These are phyloP conservation scores for Drosophila lacicola DNA, from an alignment of 2,888 invertebrate species.

Conservation along the genomic window DNA sequence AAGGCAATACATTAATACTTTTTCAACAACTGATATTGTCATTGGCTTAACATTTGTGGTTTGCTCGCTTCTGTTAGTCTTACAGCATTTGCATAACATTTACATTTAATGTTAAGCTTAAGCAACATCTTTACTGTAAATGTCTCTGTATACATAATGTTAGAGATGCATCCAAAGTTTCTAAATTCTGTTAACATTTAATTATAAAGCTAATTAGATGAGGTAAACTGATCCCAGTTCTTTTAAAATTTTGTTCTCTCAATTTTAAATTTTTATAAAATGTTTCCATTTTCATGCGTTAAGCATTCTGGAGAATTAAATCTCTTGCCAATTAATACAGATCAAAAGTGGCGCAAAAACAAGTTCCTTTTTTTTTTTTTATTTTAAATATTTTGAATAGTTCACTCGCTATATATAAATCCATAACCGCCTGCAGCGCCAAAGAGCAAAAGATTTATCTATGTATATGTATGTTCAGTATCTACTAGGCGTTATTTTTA, in stretches of 20 bases:
- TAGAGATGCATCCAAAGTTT: too few species aligned
- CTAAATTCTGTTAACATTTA: too few species aligned
- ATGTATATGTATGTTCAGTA: constrained; percentile 18
- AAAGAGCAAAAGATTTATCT: constrained; percentile 38
- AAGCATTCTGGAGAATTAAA: constrained; percentile 36
- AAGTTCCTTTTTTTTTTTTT: constrained; percentile 11
- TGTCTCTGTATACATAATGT: too few species aligned
- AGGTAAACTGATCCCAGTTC: not conserved
- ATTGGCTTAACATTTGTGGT: not conserved
- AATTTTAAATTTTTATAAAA: not conserved
- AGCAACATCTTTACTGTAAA: too few species aligned
- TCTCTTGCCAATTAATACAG: constrained; percentile 21
- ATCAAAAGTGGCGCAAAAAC: constrained; percentile 33
- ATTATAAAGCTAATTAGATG: too few species aligned
- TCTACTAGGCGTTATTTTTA: constrained; percentile 63
- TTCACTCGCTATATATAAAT: constrained; percentile 40
- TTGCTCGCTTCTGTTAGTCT: too few species aligned
- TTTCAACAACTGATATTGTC: not conserved
- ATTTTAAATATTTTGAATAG: constrained; percentile 41
- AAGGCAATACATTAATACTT: too few species aligned
- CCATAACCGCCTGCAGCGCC: constrained; percentile 48
- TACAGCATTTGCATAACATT: too few species aligned
- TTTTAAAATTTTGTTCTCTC: not conserved
- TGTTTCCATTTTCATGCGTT: not conserved
- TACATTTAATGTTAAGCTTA: too few species aligned